Evolutionary conservation across 2,888 invertebrate species (phyloP).

Genomic region (Ophraella communa): DNA sequence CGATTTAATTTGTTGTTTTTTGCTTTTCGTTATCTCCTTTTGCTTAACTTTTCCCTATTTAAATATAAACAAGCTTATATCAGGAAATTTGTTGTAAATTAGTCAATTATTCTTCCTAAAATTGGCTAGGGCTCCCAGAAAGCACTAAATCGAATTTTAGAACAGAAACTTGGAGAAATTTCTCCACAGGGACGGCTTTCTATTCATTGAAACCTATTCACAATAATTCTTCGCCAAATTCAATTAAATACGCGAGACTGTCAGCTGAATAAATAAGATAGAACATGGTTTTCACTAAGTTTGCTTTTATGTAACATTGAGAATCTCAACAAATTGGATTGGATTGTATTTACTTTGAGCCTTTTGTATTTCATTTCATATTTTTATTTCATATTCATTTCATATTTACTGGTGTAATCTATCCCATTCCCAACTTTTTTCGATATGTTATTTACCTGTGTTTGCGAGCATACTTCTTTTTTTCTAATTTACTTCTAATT

Average conservation of each 20-base stretch:
- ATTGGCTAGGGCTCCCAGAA: constrained; percentile 3
- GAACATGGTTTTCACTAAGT: neutral
- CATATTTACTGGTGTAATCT: no score
- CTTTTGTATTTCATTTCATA: no score
- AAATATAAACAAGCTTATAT: constrained; percentile 19
- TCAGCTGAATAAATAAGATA: neutral
- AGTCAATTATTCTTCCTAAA: constrained; percentile 20
- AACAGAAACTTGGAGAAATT: constrained; percentile 11
- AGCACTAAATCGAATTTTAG: constrained; percentile 20
- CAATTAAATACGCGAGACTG: neutral
- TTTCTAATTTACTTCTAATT: no score
- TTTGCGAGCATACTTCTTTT: no score
- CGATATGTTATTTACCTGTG: no score
- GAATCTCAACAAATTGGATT: neutral
- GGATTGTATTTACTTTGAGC: no score
- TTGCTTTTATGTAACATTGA: neutral
- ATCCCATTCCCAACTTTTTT: no score
- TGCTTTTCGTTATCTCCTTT: neutral
- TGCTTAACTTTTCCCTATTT: constrained; percentile 14
- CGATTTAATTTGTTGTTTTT: neutral
- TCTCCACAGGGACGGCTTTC: neutral
- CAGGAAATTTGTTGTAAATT: constrained; percentile 16
- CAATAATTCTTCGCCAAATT: neutral
- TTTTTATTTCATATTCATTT: no score
- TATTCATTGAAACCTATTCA: neutral